These are phyloP conservation scores for Dendrocopos noguchii DNA, from an alignment of 2,113 vertebrate genomes.

Conservation along the genomic window DNA sequence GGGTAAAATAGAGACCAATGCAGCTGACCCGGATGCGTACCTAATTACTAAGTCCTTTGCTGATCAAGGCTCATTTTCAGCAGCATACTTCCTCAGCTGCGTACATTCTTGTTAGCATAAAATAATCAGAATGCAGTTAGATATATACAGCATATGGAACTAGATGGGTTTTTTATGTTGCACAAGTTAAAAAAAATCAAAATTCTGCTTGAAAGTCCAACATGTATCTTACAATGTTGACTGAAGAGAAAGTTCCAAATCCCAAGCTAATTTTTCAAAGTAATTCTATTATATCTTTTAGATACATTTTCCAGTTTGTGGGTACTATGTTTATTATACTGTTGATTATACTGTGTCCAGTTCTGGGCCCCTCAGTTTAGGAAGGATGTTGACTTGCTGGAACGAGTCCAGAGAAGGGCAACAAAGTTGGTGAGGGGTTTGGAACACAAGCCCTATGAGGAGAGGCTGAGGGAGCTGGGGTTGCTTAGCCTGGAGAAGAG, in stretches of 20 bases:
- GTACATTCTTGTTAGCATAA: neutral
- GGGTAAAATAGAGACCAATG: neutral
- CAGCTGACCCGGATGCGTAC: neutral
- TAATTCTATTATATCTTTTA: slow-evolving; percentile 27
- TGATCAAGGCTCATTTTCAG: neutral
- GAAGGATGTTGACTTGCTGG: too few species aligned
- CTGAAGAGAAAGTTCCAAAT: neutral
- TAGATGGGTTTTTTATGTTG: neutral
- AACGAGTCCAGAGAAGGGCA: too few species aligned
- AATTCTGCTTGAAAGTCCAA: neutral
- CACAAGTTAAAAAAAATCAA: neutral
- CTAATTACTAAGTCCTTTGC: neutral
- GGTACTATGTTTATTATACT: slow-evolving; percentile 22
- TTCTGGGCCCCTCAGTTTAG: too few species aligned
- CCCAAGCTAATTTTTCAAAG: neutral
- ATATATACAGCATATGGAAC: neutral
- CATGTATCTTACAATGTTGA: neutral
- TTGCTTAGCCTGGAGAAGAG: too few species aligned
- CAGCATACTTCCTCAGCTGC: neutral
- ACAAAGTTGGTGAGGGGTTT: too few species aligned
- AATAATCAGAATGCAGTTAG: neutral
- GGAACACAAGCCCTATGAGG: too few species aligned
- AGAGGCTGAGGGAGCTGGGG: too few species aligned
- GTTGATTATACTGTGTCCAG: too few species aligned
- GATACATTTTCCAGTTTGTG: slow-evolving; percentile 21